Evolutionary conservation across 2,113 vertebrate genomes (phyloP).

Genomic region (Sorex araneus): DNA sequence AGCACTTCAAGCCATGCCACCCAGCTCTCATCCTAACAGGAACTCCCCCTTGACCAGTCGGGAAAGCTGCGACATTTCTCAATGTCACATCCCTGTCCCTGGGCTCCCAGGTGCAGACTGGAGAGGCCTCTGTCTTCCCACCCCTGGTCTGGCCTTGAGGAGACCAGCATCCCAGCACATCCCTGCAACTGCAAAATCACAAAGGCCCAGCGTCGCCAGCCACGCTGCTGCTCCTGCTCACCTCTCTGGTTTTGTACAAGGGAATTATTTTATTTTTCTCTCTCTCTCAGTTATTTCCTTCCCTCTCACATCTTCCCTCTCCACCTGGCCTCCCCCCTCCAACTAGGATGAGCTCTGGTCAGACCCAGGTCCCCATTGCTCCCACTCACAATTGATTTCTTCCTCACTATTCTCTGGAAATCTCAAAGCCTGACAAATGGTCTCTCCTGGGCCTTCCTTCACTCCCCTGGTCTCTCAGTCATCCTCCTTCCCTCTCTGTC

Average conservation of each 20-base stretch:
- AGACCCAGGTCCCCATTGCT: not conserved
- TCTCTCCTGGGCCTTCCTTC: not conserved
- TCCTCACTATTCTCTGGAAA: not conserved
- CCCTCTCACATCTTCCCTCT: not conserved
- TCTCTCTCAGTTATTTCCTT: not conserved
- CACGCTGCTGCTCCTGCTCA: not conserved
- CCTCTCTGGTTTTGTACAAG: not conserved
- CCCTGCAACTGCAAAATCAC: not conserved
- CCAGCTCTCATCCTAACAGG: not conserved
- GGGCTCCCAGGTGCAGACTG: not conserved
- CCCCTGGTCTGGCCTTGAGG: not conserved
- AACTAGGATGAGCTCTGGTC: not conserved
- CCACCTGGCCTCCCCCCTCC: not conserved
- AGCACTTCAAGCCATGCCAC: constrained; percentile 39
- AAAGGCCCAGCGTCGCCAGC: not conserved
- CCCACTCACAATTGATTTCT: not conserved
- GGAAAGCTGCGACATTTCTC: constrained; percentile 2
- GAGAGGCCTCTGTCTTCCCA: not conserved
- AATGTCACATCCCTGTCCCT: not conserved
- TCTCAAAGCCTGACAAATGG: not conserved
- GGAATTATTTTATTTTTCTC: not conserved
- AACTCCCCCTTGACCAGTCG: not conserved
- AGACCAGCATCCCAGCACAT: not conserved
- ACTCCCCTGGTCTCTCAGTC: not conserved
- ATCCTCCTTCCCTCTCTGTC: not conserved